Conservation (phyloP, 2,888 invertebrate genomes). For the Pogonocherus hispidulus region DNA sequence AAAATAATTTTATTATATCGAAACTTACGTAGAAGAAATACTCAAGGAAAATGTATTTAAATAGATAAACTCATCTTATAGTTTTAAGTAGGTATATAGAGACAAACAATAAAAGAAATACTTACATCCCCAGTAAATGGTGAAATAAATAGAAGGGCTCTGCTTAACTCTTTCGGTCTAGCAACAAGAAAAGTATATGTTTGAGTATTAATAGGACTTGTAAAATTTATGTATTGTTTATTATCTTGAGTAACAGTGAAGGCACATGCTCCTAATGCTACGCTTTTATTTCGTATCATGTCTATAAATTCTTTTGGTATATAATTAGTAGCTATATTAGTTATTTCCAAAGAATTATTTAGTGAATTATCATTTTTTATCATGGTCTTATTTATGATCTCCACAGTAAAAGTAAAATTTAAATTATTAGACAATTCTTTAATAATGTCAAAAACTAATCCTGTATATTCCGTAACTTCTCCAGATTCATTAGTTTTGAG, state of each 20-base stretch:
- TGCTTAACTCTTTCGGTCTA: constrained; percentile 83
- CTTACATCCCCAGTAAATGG: constrained; percentile 82
- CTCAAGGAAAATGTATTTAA: too few species aligned
- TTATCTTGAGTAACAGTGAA: constrained; percentile 72
- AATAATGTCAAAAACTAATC: constrained; percentile 85
- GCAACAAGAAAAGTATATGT: constrained; percentile 85
- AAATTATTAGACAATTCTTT: constrained; percentile 81
- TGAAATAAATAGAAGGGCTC: constrained; percentile 86
- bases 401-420: constrained; percentile 81
- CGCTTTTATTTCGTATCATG: constrained; percentile 69
- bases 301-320: constrained; percentile 66
- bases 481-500: constrained; percentile 75
- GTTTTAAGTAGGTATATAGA: too few species aligned
- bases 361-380: neutral
- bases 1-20: too few species aligned
- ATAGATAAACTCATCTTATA: too few species aligned
- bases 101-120: too few species aligned
- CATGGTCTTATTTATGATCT: constrained; percentile 53
- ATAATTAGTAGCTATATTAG: constrained; percentile 33
- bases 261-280: constrained; percentile 74
- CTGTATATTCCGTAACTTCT: constrained; percentile 73
- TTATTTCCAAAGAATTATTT: constrained; percentile 20
- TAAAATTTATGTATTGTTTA: constrained; percentile 79
- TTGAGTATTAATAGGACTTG: constrained; percentile 83
- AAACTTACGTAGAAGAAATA: too few species aligned